Percentiles rank a stretch among this genome's conserved stretches.
Conservation (phyloP, 2,113 vertebrate species). For the Clarias magur region DNA sequence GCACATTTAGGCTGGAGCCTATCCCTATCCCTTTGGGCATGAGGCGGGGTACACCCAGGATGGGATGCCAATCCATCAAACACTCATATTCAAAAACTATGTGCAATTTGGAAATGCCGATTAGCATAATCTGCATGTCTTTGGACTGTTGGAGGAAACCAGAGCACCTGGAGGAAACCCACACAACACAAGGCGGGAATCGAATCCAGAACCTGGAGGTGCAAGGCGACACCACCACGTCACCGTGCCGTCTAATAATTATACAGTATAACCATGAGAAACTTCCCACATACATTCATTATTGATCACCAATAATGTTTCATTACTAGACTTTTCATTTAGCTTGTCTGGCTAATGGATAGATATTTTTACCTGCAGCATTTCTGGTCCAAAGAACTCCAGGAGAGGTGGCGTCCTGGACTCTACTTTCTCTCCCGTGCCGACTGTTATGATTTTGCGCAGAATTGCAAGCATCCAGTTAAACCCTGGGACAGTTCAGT, state of each 20-base stretch:
- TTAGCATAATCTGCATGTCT: too few species aligned
- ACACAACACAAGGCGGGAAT: too few species aligned
- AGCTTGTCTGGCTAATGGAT: background rate
- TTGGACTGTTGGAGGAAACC: too few species aligned
- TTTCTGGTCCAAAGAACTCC: slow-evolving; percentile 52
- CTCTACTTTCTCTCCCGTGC: background rate
- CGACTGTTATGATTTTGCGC: slow-evolving; percentile 50
- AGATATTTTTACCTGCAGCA: slow-evolving; percentile 46
- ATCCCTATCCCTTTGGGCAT: too few species aligned
- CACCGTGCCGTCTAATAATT: too few species aligned
- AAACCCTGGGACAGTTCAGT: slow-evolving; percentile 45
- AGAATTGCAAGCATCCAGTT: slow-evolving; percentile 61
- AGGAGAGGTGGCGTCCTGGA: slow-evolving; percentile 46
- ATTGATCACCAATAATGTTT: background rate
- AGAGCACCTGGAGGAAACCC: too few species aligned
- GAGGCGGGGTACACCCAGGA: too few species aligned
- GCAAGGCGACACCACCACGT: too few species aligned
- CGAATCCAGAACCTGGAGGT: too few species aligned
- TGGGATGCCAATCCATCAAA: too few species aligned
- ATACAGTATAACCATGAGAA: background rate
- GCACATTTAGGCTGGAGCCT: background rate
- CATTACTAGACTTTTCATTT: background rate
- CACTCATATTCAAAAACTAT: too few species aligned
- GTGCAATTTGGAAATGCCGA: too few species aligned
- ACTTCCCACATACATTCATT: background rate